phyloP scores from a whole-genome alignment of 1,140 invertebrate genomes.

The Sesamia nonagrioides region DNA sequence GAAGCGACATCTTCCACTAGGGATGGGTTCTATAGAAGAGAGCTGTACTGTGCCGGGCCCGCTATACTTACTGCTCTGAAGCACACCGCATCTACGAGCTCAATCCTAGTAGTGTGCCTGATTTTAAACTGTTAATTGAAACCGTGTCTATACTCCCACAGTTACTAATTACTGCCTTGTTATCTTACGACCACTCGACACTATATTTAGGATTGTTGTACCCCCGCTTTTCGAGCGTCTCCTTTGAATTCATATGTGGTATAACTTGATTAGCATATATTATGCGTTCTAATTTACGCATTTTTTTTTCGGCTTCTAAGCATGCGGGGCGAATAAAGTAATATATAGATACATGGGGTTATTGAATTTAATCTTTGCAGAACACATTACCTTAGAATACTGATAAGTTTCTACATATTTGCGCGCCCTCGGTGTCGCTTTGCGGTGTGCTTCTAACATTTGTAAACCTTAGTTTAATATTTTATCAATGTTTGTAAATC shows the following conservation, averaged over 20 bases:
- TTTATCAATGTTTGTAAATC: too few relatives aligned
- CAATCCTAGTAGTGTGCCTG: not conserved
- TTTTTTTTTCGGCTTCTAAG: constrained; percentile 8
- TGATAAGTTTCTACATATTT: not conserved
- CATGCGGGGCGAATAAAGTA: constrained; percentile 27
- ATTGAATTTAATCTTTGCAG: constrained; percentile 28
- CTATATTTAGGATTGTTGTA: not conserved
- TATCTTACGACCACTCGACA: too few relatives aligned
- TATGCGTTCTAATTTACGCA: constrained; percentile 3
- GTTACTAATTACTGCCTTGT: too few relatives aligned
- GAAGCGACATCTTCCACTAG: not conserved
- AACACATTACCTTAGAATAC: constrained; percentile 15
- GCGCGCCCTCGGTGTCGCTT: not conserved
- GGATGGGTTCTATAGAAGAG: not conserved
- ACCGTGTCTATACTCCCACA: too few relatives aligned
- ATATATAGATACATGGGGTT: constrained; percentile 10
- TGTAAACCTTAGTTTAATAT: too few relatives aligned
- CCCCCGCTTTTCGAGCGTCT: not conserved
- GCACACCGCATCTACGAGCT: not conserved
- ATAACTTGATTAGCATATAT: not conserved
- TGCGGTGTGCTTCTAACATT: too few relatives aligned
- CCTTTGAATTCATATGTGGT: not conserved
- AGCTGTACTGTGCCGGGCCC: not conserved
- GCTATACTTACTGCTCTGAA: not conserved
- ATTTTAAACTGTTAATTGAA: too few relatives aligned